These are phyloP conservation scores for Sciurus vulgaris DNA, from an alignment of 2,797 vertebrate genomes.

Conservation along the genomic window DNA sequence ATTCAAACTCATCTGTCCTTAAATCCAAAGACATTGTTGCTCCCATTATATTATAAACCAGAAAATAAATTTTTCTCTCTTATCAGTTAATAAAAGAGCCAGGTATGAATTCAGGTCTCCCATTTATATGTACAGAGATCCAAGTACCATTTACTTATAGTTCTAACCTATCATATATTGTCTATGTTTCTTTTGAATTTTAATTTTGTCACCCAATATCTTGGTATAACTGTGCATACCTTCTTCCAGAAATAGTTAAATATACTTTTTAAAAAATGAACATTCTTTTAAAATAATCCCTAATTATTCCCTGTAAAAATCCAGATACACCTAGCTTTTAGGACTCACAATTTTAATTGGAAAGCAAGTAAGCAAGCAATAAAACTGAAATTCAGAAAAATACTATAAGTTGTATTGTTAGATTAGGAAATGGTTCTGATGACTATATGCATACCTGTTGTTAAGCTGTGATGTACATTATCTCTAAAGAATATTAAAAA, in stretches of 20 bases:
- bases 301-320: neutral
- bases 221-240: neutral
- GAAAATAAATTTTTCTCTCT: neutral
- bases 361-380: neutral
- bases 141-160: neutral
- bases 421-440: neutral
- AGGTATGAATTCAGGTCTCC: neutral
- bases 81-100: slow-evolving; percentile 8
- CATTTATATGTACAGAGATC: neutral
- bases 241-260: neutral
- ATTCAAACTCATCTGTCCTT: neutral
- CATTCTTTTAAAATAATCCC: neutral
- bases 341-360: neutral
- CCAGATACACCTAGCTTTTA: neutral
- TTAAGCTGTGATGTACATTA: neutral
- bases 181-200: slow-evolving; percentile 23
- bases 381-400: neutral
- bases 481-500: neutral
- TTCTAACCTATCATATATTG: neutral
- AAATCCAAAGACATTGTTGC: neutral
- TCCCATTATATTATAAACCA: neutral
- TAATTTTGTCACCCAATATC: neutral
- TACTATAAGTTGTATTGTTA: neutral
- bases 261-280: neutral
- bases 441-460: neutral